phyloP scores from a whole-genome alignment of 2,797 vertebrate species.

The Nothura maculosa region DNA sequence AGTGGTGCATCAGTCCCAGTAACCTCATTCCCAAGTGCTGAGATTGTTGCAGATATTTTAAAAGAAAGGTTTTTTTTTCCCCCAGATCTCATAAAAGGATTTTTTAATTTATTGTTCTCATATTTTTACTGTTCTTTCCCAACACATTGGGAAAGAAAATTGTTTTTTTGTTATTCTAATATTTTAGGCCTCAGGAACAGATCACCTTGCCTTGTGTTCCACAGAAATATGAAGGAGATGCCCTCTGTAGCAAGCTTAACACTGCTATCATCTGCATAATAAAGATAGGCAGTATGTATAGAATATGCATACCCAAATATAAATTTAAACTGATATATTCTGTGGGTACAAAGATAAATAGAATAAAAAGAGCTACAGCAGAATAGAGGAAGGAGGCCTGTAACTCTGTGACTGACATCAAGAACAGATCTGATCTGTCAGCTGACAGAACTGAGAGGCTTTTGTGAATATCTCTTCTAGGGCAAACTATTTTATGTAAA shows the following conservation, averaged over 20 bases:
- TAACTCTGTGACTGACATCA: slow-evolving; percentile 44
- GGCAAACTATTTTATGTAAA: slow-evolving; percentile 10
- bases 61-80: neutral
- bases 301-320: slow-evolving; percentile 34
- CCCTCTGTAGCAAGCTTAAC: slow-evolving; percentile 36
- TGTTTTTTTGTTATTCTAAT: slow-evolving; percentile 51
- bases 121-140: slow-evolving; percentile 9
- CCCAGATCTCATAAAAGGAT: neutral
- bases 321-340: slow-evolving; percentile 50
- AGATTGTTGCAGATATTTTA: slow-evolving; percentile 13
- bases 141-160: neutral
- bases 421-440: slow-evolving; percentile 62
- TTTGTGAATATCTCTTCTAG: slow-evolving; percentile 31
- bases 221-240: slow-evolving; percentile 47
- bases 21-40: neutral
- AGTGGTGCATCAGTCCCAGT: neutral
- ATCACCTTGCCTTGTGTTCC: slow-evolving; percentile 4
- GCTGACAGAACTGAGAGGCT: slow-evolving; percentile 20
- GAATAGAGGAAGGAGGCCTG: slow-evolving; percentile 3
- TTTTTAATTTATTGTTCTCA: accelerated
- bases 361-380: neutral
- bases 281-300: slow-evolving; percentile 54
- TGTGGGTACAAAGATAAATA: slow-evolving; percentile 55
- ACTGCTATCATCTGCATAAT: slow-evolving; percentile 67
- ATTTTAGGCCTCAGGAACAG: slow-evolving; percentile 25